phyloP scores from a whole-genome alignment of 2,113 vertebrate species.

The Microcebus jonahi region DNA sequence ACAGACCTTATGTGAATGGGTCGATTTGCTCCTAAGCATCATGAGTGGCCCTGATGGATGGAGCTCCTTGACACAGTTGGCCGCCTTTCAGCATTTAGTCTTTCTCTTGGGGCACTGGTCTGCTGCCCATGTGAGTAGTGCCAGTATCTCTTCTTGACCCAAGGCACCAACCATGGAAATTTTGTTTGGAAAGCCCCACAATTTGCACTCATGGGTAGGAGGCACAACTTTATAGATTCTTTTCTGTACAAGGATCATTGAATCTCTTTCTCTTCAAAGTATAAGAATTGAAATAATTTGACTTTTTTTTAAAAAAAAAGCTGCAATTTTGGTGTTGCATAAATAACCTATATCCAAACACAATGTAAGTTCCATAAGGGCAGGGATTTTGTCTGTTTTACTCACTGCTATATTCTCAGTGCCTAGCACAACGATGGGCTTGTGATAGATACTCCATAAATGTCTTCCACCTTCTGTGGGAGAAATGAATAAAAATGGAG shows the following conservation, averaged over 20 bases:
- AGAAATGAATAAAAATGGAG: background rate
- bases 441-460: background rate
- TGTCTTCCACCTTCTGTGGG: background rate
- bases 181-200: background rate
- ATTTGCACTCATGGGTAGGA: background rate
- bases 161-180: background rate
- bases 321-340: background rate
- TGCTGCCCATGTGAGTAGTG: accelerated
- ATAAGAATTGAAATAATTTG: background rate
- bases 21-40: background rate
- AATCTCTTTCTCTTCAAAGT: background rate
- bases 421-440: background rate
- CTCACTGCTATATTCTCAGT: background rate
- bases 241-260: background rate
- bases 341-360: background rate
- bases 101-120: background rate
- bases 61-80: background rate
- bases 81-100: background rate
- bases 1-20: background rate
- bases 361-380: background rate
- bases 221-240: background rate
- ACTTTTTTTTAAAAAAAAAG: background rate
- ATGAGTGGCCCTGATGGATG: accelerated
- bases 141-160: background rate
- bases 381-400: background rate